Evolutionary conservation across 2,113 vertebrate species (phyloP).

Genomic region (Ailuropoda melanoleuca): DNA sequence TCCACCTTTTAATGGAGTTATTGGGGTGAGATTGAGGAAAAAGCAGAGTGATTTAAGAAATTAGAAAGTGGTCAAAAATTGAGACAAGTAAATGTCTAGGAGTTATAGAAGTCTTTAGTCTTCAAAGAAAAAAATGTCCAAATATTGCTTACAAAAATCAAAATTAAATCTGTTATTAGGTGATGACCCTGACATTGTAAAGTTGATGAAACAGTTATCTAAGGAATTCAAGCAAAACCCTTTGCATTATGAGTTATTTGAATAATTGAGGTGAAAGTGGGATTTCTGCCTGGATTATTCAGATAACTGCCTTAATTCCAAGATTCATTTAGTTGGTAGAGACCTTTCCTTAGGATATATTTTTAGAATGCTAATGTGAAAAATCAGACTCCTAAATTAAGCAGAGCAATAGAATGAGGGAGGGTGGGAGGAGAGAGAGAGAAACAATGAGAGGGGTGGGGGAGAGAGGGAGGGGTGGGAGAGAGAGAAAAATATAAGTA

Average conservation of each 20-base stretch:
- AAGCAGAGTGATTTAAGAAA: not conserved
- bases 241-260: conserved; percentile 41
- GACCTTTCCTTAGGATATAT: not conserved
- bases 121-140: not conserved
- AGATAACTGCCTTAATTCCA: conserved; percentile 52
- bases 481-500: not conserved
- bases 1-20: not conserved
- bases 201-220: conserved; percentile 16
- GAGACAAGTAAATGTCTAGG: not conserved
- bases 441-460: not conserved
- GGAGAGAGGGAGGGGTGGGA: too few relatives aligned
- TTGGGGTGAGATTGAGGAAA: not conserved
- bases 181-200: not conserved
- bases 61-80: not conserved
- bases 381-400: not conserved
- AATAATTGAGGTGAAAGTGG: conserved; percentile 45
- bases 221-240: conserved; percentile 42
- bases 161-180: conserved; percentile 1
- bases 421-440: not conserved
- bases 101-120: not conserved
- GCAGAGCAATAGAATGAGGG: not conserved
- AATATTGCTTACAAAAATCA: conserved; percentile 40
- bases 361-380: conserved; percentile 11
- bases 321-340: not conserved
- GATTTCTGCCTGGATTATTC: conserved; percentile 40